Percentiles rank a stretch among this genome's conserved stretches.
phyloP scores from a whole-genome alignment of 2,113 vertebrate genomes.

The Microtus oregoni region DNA sequence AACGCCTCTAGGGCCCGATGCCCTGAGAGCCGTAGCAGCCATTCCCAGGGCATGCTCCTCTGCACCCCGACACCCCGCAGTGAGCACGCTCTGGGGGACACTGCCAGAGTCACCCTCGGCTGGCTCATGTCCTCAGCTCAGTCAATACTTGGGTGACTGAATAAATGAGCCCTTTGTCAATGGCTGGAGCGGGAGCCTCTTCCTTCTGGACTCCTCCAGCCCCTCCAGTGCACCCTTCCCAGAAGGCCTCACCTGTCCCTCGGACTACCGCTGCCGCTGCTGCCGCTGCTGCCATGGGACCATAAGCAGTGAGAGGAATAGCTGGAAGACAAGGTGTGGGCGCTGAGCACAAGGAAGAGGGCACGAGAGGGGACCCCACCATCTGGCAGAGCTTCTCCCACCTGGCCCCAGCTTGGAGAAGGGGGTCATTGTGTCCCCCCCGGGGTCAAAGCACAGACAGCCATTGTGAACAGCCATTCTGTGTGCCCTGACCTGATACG shows the following conservation, averaged over 20 bases:
- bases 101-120: background rate
- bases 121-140: rapidly evolving
- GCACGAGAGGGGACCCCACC: background rate
- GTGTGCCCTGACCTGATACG: background rate
- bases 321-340: slow-evolving; percentile 87
- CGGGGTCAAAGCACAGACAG: background rate
- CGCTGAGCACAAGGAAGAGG: background rate
- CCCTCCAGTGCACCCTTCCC: background rate
- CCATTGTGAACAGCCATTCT: no score
- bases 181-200: background rate
- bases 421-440: background rate
- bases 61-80: background rate
- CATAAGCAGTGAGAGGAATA: slow-evolving; percentile 98
- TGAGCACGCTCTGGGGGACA: background rate
- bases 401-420: background rate
- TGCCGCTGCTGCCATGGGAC: slow-evolving; percentile 97
- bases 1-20: background rate
- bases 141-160: background rate
- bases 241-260: slow-evolving; percentile 89
- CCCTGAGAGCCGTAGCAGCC: rapidly evolving
- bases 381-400: background rate
- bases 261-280: slow-evolving; percentile 96
- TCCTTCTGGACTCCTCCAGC: background rate
- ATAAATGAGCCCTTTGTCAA: background rate
- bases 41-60: background rate